Evolutionary conservation across 2,888 invertebrate genomes (phyloP).

Genomic region (Pterostichus niger): DNA sequence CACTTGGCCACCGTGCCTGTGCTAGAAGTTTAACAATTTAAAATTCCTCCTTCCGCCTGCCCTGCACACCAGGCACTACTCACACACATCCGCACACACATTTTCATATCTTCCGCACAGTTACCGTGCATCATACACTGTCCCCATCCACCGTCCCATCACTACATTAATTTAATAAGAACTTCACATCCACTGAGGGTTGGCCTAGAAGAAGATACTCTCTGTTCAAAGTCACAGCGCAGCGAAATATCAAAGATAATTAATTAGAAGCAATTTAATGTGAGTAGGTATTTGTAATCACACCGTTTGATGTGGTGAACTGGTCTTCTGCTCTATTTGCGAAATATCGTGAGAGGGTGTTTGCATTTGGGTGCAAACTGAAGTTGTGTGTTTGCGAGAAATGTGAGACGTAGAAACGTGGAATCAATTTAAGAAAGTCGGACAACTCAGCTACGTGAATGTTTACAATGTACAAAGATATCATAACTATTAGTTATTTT

Average conservation of each 20-base stretch:
- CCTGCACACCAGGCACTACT: neutral
- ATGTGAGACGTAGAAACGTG: neutral
- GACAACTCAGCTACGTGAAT: neutral
- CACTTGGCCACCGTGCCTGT: too few species aligned
- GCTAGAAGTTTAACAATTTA: too few species aligned
- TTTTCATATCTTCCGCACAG: constrained; percentile 22
- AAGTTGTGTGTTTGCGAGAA: neutral
- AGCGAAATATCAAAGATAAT: constrained; percentile 54
- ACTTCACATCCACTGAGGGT: constrained; percentile 9
- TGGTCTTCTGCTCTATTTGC: constrained; percentile 47
- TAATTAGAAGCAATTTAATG: constrained; percentile 62
- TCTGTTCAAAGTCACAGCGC: neutral
- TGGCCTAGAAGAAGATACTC: constrained; percentile 2
- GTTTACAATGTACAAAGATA: neutral
- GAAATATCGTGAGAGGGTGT: constrained; percentile 27
- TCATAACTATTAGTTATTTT: neutral
- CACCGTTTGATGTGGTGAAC: constrained; percentile 54
- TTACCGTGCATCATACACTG: constrained; percentile 10
- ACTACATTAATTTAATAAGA: constrained; percentile 60
- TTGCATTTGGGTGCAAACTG: neutral
- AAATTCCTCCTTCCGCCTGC: neutral
- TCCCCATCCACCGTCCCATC: neutral
- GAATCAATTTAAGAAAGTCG: constrained; percentile 45
- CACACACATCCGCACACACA: constrained; percentile 1
- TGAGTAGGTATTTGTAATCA: constrained; percentile 51